phyloP scores from a whole-genome alignment of 2,797 vertebrate species.

The Anguilla anguilla region DNA sequence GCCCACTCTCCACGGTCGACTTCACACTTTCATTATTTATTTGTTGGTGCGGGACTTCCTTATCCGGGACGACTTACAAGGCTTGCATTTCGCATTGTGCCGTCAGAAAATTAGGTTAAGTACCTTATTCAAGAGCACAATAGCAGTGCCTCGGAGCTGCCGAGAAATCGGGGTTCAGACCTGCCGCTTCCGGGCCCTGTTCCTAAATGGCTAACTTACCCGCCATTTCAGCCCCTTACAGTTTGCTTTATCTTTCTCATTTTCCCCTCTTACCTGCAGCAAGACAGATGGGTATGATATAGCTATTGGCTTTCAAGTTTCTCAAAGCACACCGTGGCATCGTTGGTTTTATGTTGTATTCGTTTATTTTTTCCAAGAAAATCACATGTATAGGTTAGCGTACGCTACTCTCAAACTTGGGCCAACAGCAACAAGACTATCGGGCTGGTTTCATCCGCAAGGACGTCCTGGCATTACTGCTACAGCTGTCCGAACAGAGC shows the following conservation, averaged over 20 bases:
- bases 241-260: neutral
- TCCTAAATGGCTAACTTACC: neutral
- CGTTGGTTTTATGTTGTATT: neutral
- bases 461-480: neutral
- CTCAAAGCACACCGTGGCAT: constrained; percentile 1
- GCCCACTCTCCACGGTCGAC: neutral
- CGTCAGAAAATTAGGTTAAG: constrained; percentile 7
- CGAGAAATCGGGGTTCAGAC: neutral
- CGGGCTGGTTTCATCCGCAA: neutral
- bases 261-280: neutral
- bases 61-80: neutral
- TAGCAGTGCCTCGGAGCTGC: neutral
- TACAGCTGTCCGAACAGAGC: neutral
- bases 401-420: neutral
- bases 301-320: neutral
- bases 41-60: neutral
- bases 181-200: neutral
- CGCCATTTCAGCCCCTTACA: neutral
- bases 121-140: neutral
- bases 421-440: neutral
- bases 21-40: constrained; percentile 1
- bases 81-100: neutral
- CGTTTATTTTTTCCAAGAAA: neutral
- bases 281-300: neutral
- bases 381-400: constrained; percentile 3